These are phyloP conservation scores for Ariolimax columbianus DNA, from an alignment of 2,888 invertebrate genomes.

Conservation along the genomic window DNA sequence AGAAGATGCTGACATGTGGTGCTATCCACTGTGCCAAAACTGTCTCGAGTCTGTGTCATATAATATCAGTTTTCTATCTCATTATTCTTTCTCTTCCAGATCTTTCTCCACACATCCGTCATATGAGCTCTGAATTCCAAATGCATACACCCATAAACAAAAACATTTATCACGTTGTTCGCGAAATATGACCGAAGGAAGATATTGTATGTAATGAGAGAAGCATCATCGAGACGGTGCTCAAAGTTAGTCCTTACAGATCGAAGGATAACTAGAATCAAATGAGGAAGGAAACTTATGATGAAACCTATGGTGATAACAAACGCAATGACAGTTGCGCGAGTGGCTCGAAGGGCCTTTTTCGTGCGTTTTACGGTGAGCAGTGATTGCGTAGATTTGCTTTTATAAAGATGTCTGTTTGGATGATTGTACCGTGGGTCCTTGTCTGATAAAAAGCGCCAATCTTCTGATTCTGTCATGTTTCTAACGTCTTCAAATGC, in stretches of 20 bases:
- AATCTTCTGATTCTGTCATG: background rate
- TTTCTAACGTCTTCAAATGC: background rate
- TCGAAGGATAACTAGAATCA: conserved; percentile 56
- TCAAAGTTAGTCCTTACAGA: conserved; percentile 17
- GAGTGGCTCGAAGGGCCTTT: conserved; percentile 35
- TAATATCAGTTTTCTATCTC: too few species aligned
- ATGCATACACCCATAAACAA: conserved; percentile 68
- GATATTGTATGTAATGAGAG: conserved; percentile 62
- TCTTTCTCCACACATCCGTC: background rate
- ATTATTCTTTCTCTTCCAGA: background rate
- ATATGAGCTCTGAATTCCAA: conserved; percentile 60
- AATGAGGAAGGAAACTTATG: conserved; percentile 64
- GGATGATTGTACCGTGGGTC: background rate
- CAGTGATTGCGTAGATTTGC: conserved; percentile 34
- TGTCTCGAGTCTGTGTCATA: too few species aligned
- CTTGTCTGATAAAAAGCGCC: background rate
- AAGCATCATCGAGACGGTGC: conserved; percentile 51
- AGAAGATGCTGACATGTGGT: too few species aligned
- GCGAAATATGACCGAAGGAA: conserved; percentile 66
- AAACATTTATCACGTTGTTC: conserved; percentile 66
- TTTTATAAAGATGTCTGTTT: background rate
- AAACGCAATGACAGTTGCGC: conserved; percentile 63
- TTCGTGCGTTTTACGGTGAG: background rate
- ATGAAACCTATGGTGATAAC: conserved; percentile 64
- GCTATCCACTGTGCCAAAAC: too few species aligned